Percentiles rank a stretch among this genome's conserved stretches.
These are phyloP conservation scores for Glaucidium brasilianum DNA, from an alignment of 2,113 vertebrate species.

Conservation along the genomic window DNA sequence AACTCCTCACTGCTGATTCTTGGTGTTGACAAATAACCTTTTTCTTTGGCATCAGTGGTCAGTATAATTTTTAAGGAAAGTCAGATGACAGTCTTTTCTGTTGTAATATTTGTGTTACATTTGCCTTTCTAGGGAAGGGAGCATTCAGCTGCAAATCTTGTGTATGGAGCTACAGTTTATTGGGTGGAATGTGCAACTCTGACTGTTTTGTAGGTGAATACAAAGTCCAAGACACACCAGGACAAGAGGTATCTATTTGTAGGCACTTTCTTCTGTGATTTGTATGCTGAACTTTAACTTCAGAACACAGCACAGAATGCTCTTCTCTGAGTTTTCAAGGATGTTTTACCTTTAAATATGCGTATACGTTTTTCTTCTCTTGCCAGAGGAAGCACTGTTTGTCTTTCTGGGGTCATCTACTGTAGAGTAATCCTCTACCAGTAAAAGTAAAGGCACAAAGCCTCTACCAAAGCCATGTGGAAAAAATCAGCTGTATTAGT, in stretches of 20 bases:
- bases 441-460: not conserved
- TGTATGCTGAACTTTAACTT: not conserved
- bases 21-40: not conserved
- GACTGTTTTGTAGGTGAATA: slow-evolving; percentile 81
- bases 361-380: not conserved
- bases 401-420: not conserved
- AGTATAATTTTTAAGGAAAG: not conserved
- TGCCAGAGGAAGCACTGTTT: not conserved
- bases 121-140: slow-evolving; percentile 66
- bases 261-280: not conserved
- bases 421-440: not conserved
- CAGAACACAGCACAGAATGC: not conserved
- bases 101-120: not conserved
- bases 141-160: slow-evolving; percentile 78
- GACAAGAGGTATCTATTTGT: not conserved
- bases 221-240: slow-evolving; percentile 70
- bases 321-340: not conserved
- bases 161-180: slow-evolving; percentile 77
- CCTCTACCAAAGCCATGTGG: not conserved
- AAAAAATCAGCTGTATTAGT: not conserved
- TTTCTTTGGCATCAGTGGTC: not conserved
- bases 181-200: slow-evolving; percentile 72
- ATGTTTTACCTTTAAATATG: not conserved
- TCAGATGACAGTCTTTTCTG: not conserved
- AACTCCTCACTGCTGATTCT: not conserved